These are phyloP conservation scores for Myotis davidii DNA, from an alignment of 2,113 vertebrate species.

Conservation along the genomic window DNA sequence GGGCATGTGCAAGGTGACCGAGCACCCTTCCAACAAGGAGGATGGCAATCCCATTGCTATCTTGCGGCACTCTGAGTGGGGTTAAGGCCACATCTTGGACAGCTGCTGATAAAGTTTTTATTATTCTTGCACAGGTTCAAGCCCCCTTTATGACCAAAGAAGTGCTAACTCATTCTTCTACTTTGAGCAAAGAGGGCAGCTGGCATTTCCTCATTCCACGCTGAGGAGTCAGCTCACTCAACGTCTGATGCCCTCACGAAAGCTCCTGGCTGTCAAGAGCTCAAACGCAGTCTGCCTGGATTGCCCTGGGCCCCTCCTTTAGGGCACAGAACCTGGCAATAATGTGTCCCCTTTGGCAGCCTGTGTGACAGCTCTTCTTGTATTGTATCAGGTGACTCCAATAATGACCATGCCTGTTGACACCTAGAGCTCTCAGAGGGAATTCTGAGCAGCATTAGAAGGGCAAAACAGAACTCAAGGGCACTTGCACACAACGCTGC, in stretches of 20 bases:
- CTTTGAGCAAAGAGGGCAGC: neutral
- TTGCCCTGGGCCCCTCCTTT: slow-evolving; percentile 51
- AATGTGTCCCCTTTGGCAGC: slow-evolving; percentile 73
- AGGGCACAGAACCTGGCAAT: slow-evolving; percentile 50
- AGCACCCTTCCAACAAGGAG: neutral
- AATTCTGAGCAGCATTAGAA: slow-evolving; percentile 16
- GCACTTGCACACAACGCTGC: neutral
- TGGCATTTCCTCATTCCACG: slow-evolving; percentile 39
- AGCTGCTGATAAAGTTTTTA: neutral
- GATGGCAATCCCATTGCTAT: neutral
- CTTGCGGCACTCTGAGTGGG: neutral
- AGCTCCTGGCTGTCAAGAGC: slow-evolving; percentile 56
- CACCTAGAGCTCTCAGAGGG: slow-evolving; percentile 52
- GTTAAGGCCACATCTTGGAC: neutral
- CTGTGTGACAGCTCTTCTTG: slow-evolving; percentile 64
- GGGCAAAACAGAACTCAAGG: slow-evolving; percentile 49
- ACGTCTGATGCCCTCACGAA: slow-evolving; percentile 36
- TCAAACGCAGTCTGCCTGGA: slow-evolving; percentile 72
- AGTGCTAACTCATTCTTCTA: neutral
- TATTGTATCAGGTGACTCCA: slow-evolving; percentile 63
- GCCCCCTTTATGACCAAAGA: neutral
- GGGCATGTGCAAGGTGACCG: neutral
- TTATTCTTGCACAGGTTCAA: neutral
- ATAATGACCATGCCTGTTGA: slow-evolving; percentile 63
- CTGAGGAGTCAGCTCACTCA: slow-evolving; percentile 33